Evolutionary conservation across 1,140 invertebrate genomes (phyloP), one percentile per base, ranked within the genome.

Genomic region (Steinernema feltiae): DNA sequence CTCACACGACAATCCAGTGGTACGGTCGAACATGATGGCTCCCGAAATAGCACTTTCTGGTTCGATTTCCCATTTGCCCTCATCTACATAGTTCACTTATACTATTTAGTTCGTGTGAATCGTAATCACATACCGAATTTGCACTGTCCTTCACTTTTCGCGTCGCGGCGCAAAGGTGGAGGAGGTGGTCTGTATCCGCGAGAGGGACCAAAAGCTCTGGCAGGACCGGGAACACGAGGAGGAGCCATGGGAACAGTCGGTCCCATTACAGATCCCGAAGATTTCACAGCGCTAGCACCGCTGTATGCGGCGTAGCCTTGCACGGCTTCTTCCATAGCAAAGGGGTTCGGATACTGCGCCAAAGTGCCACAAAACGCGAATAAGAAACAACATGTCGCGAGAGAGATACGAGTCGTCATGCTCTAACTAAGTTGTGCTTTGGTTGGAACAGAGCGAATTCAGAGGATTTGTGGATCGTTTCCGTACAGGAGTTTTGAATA

Each of bases 11-110:
- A 82, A 15, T 30, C 80, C 82, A 30, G 76, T 79, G 1, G 73
- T 77, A 30, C 82, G 73, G 72, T 82, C 82, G 32, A 82, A 82
- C 82, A 82, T 82, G 46, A 82, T 76, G 0, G 82, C 82, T 21
- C 77, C 48, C 32, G 82, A 73, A 69, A 80, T 80, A 30, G 82
- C 79, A 29, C 53, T 75, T 73, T 83, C 74, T n/a, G 82, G 73
- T 29, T 83, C 81, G 12, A 75, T 69, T 29, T 74, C 35, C 81
- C 81, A 82, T 75, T 82, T 82, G 32, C 63, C 41, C 21, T 41
- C 30, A 48, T 82, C 81, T 83, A 3, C 53, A 77, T 48, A 72
- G 29, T 74, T 72, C 0, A 2, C 1, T 70, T 7, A 31, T 70
- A 71, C 1, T 72, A 35, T 31, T 18, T n/a, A 69, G 15, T 74